Conservation (phyloP, 2,888 invertebrate species). For the Norana najaformis region DNA sequence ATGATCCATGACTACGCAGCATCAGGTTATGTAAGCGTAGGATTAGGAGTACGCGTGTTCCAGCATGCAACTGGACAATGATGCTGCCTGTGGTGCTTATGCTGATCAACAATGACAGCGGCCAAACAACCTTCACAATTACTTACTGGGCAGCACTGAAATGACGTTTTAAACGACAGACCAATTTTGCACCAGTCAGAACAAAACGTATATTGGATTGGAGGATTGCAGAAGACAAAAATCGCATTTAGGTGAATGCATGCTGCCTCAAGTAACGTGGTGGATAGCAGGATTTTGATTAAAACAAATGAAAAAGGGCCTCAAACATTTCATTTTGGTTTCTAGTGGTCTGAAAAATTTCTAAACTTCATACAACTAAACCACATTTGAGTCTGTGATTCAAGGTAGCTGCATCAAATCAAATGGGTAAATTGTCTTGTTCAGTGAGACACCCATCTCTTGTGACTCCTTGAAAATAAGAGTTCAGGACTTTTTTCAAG, state of each 20-base stretch:
- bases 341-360: not conserved
- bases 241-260: not conserved
- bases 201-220: not conserved
- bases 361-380: not conserved
- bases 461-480: not conserved
- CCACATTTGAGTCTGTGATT: not conserved
- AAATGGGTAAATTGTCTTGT: not conserved
- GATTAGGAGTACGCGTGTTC: too few species aligned
- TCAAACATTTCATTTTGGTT: not conserved
- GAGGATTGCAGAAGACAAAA: not conserved
- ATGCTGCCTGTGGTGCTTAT: not conserved
- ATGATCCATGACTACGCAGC: too few species aligned
- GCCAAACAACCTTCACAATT: not conserved
- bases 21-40: too few species aligned
- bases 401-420: not conserved
- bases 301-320: not conserved
- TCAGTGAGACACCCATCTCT: not conserved
- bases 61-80: not conserved
- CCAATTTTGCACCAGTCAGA: not conserved
- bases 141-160: not conserved
- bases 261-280: not conserved
- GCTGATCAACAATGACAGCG: not conserved
- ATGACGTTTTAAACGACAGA: not conserved
- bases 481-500: not conserved
- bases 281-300: not conserved